Conservation (phyloP, 2,888 invertebrate species). For the Microplitis manilae region DNA sequence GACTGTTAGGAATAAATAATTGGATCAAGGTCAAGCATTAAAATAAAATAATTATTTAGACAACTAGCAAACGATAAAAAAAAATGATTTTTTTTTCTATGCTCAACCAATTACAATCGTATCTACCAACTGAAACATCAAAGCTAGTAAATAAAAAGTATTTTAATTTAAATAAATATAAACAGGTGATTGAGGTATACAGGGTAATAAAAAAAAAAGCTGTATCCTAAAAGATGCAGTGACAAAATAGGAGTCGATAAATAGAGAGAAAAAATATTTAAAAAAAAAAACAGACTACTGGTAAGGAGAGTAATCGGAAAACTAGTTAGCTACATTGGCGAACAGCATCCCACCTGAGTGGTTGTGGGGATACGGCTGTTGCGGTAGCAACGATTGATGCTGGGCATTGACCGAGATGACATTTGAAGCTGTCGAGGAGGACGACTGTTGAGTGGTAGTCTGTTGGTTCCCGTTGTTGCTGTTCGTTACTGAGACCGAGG, state of each 20-base stretch:
- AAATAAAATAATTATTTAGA: conserved; percentile 16
- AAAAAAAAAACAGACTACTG: conserved; percentile 29
- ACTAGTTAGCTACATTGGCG: conserved; percentile 51
- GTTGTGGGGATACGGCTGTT: conserved; percentile 70
- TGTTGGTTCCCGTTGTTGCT: conserved; percentile 57
- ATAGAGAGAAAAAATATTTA: conserved; percentile 4
- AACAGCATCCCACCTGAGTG: conserved; percentile 65
- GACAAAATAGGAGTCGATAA: neutral
- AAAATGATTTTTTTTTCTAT: neutral
- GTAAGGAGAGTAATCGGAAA: conserved; percentile 45
- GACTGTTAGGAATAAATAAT: conserved; percentile 37
- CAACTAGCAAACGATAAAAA: conserved; percentile 16
- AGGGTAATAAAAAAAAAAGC: conserved; percentile 23
- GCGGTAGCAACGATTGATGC: conserved; percentile 69
- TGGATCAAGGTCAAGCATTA: conserved; percentile 20
- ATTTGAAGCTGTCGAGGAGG: conserved; percentile 59
- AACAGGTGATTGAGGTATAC: conserved; percentile 3
- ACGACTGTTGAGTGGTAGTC: conserved; percentile 55
- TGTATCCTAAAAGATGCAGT: neutral
- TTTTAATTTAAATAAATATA: conserved; percentile 15
- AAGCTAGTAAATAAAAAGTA: conserved; percentile 19
- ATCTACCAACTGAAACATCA: conserved; percentile 15
- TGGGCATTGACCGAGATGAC: conserved; percentile 61
- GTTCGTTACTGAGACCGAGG: conserved; percentile 55
- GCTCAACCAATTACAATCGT: neutral